A percentile compares a stretch with the other conserved stretches of the same genome.
Evolutionary conservation across 2,113 vertebrate genomes (phyloP).

Genomic region (Hymenochirus boettgeri): DNA sequence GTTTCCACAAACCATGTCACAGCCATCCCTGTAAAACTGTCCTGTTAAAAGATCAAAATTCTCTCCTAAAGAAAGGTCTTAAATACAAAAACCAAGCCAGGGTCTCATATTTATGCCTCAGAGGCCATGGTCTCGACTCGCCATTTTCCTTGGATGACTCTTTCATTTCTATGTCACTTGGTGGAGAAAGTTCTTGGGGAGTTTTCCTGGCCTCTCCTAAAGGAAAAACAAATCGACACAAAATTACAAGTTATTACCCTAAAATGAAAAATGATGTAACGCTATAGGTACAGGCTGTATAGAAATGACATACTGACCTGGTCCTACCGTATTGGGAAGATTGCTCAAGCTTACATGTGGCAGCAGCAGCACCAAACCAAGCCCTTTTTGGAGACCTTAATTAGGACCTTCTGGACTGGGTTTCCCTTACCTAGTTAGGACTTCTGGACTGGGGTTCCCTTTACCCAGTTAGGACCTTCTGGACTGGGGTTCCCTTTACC

Average conservation of each 20-base stretch:
- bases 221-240: neutral
- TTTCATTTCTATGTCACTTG: slow-evolving; percentile 15
- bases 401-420: too few species aligned
- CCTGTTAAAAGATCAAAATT: neutral
- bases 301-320: neutral
- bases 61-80: neutral
- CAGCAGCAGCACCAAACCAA: neutral
- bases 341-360: neutral
- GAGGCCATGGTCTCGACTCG: neutral
- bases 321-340: neutral
- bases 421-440: too few species aligned
- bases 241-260: neutral
- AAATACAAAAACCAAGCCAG: neutral
- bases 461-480: too few species aligned
- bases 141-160: neutral
- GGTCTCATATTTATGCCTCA: slow-evolving; percentile 1
- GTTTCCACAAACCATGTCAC: neutral
- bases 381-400: too few species aligned
- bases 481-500: too few species aligned
- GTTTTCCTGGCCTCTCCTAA: neutral
- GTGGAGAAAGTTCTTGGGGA: neutral
- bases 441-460: too few species aligned
- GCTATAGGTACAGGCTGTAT: neutral
- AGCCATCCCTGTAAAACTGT: neutral
- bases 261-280: neutral